Evolutionary conservation across 2,888 invertebrate species (phyloP), one percentile per base, ranked within the genome.

Genomic region (Physocephala rufipes): DNA sequence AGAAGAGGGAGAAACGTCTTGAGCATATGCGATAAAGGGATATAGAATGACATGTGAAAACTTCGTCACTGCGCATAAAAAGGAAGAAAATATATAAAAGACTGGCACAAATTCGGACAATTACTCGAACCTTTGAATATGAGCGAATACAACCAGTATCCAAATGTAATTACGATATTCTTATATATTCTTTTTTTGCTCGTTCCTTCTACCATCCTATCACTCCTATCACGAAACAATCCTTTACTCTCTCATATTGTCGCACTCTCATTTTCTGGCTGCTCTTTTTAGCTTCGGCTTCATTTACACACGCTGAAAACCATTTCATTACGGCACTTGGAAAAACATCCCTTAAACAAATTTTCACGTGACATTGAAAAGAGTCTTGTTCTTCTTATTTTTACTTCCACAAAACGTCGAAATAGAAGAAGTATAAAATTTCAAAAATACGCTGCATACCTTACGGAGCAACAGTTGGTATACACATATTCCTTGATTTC

Each of bases 381-480:
- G 36, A 62, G 49, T 49, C 62, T 36, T 62, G 51, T 68, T 62
- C 62, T 59, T 64, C 19, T 59, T 9, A 36, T 36, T 36, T 36
- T 36, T 36, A 36, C 36, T 36, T 36, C 5, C 36, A 36, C 9
- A 36, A 36, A 36, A 36, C 36, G n/a, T 21, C 28, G 21, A 64
- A 30, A 66, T 30, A 30, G 53, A 13, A 26, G 26, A 19, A 53
- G 55, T 19, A 66, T n/a, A 49, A 51, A 68, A 68, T 49, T 36
- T 5, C 15, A 68, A 61, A 62, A 36, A 36, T 51, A 51, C 19
- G 49, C 51, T 62, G 68, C 68, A 68, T 68, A 68, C 62, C 51
- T 61, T 49, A 51, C 30, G 68, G 68, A 36, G 61, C 68, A 68
- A 68, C 68, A 68, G 68, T 68, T 68, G 61, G 68, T 62, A 61